These are phyloP conservation scores for Drosophila greeni DNA, from an alignment of 2,888 invertebrate species.

Conservation along the genomic window DNA sequence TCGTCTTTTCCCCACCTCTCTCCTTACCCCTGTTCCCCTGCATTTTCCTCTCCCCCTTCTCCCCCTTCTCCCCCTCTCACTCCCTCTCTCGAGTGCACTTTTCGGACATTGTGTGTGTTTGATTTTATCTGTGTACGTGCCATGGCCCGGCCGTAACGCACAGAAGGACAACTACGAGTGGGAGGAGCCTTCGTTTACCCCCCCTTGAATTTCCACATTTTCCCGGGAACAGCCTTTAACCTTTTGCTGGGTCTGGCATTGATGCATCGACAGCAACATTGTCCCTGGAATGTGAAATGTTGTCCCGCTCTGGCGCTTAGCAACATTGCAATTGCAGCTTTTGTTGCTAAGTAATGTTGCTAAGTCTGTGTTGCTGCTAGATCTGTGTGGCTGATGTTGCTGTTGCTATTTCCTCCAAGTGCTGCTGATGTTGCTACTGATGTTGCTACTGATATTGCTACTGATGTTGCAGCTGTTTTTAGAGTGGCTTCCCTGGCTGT, in stretches of 20 bases:
- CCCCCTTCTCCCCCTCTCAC: conserved; percentile 24
- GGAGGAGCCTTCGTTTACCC: background rate
- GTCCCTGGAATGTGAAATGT: conserved; percentile 53
- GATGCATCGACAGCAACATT: conserved; percentile 67
- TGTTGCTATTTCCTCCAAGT: background rate
- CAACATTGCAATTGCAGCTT: conserved; percentile 31
- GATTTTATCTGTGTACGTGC: conserved; percentile 67
- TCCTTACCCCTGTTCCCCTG: background rate
- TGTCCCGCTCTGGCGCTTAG: conserved; percentile 9
- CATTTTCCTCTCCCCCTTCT: background rate
- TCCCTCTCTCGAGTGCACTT: conserved; percentile 41
- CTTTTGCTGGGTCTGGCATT: conserved; percentile 37
- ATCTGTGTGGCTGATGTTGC: background rate
- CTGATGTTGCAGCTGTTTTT: background rate
- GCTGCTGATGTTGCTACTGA: conserved; percentile 23
- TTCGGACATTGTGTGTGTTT: conserved; percentile 54
- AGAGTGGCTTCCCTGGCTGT: background rate
- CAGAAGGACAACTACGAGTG: background rate
- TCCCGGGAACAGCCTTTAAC: background rate
- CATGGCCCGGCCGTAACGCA: conserved; percentile 40
- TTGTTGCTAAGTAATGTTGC: conserved; percentile 38
- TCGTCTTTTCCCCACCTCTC: background rate
- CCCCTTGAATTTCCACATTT: background rate
- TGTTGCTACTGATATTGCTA: background rate
- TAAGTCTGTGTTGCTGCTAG: background rate